Percentiles rank a stretch among this genome's conserved stretches.
Evolutionary conservation across 2,797 vertebrate genomes (phyloP).

Genomic region (Esox masquinongy): DNA sequence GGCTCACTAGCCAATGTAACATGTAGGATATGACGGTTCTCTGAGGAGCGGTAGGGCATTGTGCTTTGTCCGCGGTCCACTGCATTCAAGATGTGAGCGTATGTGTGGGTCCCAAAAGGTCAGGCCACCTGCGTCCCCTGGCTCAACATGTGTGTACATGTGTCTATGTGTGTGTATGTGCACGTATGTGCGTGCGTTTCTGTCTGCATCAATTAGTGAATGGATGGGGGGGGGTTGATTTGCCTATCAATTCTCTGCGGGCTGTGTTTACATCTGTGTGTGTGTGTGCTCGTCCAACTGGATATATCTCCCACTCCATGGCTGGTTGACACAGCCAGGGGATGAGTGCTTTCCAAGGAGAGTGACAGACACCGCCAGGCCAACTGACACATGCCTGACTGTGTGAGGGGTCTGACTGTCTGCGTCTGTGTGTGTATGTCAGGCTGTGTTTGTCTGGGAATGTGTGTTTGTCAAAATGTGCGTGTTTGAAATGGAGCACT

Average conservation of each 20-base stretch:
- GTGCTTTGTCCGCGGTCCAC: conserved; percentile 18
- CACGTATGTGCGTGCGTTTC: conserved; percentile 1
- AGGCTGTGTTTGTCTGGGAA: conserved; percentile 9
- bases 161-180: not conserved
- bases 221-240: not conserved
- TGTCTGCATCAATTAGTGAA: not conserved
- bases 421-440: not conserved
- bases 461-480: conserved; percentile 21
- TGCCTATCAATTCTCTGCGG: not conserved
- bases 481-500: not conserved
- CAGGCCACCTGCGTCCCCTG: conserved; percentile 7
- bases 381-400: conserved; percentile 11
- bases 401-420: not conserved
- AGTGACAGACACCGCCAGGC: conserved; percentile 7
- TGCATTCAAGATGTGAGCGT: not conserved
- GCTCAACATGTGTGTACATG: not conserved
- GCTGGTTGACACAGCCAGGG: conserved; percentile 2
- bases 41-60: conserved; percentile 24
- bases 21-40: conserved; percentile 21
- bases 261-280: conserved; percentile 1
- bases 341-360: not conserved
- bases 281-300: not conserved
- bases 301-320: not conserved
- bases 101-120: not conserved
- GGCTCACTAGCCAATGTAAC: not conserved